phyloP scores from a whole-genome alignment of 2,113 vertebrate genomes.

The Ictidomys tridecemlineatus region DNA sequence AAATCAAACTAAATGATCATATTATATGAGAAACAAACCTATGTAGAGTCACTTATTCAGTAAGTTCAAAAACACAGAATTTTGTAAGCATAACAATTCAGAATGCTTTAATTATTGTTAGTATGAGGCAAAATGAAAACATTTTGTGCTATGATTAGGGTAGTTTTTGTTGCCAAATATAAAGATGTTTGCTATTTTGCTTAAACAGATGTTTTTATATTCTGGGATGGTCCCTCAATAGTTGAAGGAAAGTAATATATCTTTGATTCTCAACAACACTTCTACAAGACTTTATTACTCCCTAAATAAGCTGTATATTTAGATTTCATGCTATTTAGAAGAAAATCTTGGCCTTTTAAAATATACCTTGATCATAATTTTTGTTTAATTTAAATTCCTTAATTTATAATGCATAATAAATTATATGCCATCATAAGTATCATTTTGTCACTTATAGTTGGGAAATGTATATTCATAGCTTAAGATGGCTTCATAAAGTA shows the following conservation, averaged over 20 bases:
- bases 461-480: conserved; percentile 38
- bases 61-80: conserved; percentile 3
- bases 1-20: conserved; percentile 71
- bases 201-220: conserved; percentile 71
- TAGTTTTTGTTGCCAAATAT: conserved; percentile 55
- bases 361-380: background rate
- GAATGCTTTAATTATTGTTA: conserved; percentile 62
- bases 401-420: background rate
- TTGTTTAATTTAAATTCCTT: conserved; percentile 34
- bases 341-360: background rate
- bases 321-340: background rate
- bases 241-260: conserved; percentile 37
- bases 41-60: conserved; percentile 52
- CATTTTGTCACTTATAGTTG: background rate
- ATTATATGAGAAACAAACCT: conserved; percentile 30
- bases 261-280: conserved; percentile 24
- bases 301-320: conserved; percentile 47
- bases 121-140: conserved; percentile 69
- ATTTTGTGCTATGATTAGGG: conserved; percentile 45
- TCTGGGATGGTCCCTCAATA: background rate
- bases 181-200: conserved; percentile 62
- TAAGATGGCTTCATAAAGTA: background rate
- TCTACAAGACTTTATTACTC: background rate
- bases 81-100: conserved; percentile 69
- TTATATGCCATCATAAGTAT: background rate